Conservation (phyloP, 2,797 vertebrate species). For the Pangasius krempfi region DNA sequence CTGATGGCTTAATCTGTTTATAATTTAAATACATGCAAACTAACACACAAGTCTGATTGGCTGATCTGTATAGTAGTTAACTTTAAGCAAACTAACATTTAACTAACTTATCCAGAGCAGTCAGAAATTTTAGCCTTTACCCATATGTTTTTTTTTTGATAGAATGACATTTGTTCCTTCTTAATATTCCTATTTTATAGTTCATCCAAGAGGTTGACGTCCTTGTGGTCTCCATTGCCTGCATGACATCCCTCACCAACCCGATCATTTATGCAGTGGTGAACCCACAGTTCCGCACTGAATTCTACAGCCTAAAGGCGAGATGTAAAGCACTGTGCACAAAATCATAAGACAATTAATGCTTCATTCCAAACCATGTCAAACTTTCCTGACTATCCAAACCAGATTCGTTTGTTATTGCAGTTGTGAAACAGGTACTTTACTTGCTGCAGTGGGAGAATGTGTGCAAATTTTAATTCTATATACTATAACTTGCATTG, state of each 20-base stretch:
- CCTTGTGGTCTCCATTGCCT: slow-evolving; percentile 73
- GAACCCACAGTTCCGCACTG: slow-evolving; percentile 77
- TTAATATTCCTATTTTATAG: slow-evolving; percentile 61
- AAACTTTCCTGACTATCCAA: neutral
- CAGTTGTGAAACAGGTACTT: neutral
- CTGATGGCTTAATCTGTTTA: neutral
- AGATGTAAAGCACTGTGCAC: slow-evolving; percentile 62
- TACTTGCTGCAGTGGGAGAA: neutral
- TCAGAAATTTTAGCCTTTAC: neutral
- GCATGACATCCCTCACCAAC: slow-evolving; percentile 76
- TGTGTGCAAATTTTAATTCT: neutral
- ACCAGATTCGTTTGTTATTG: neutral
- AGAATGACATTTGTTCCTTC: neutral
- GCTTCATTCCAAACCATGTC: neutral
- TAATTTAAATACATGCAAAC: neutral
- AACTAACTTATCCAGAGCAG: neutral
- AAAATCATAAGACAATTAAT: slow-evolving; percentile 18
- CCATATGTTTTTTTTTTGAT: neutral
- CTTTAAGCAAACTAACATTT: neutral
- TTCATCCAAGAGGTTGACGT: slow-evolving; percentile 66
- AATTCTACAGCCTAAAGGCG: slow-evolving; percentile 70
- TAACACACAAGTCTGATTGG: neutral
- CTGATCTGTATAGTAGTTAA: neutral
- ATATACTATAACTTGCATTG: neutral
- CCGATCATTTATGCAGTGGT: slow-evolving; percentile 80